phyloP scores from a whole-genome alignment of 2,888 invertebrate species.

The Abrostola tripartita region DNA sequence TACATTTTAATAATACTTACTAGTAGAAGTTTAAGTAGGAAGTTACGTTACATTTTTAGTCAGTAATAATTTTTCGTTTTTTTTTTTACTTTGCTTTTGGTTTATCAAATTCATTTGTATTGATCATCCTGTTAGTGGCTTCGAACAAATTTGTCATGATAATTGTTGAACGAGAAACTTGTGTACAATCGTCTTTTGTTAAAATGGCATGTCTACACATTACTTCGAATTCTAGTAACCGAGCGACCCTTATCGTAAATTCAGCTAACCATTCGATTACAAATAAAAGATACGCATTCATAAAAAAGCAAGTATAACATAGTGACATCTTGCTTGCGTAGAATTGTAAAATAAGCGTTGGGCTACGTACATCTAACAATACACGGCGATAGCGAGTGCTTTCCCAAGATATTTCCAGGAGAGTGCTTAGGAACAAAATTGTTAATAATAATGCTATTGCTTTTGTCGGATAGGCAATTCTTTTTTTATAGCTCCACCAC shows the following conservation, averaged over 20 bases:
- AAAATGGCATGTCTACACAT: slow-evolving; percentile 78
- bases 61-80: not conserved
- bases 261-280: slow-evolving; percentile 69
- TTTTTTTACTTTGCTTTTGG: not conserved
- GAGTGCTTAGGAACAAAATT: slow-evolving; percentile 59
- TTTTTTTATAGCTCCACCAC: slow-evolving; percentile 64
- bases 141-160: slow-evolving; percentile 1
- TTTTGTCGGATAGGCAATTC: slow-evolving; percentile 50
- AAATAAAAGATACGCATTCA: slow-evolving; percentile 65
- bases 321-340: slow-evolving; percentile 64
- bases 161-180: slow-evolving; percentile 43
- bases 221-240: slow-evolving; percentile 75
- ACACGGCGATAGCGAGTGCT: slow-evolving; percentile 53
- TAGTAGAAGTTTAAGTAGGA: too few relatives aligned
- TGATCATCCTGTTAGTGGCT: not conserved
- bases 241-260: slow-evolving; percentile 65
- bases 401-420: slow-evolving; percentile 68
- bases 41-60: too few relatives aligned
- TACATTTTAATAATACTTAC: too few relatives aligned
- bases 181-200: slow-evolving; percentile 55
- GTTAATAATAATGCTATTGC: slow-evolving; percentile 49
- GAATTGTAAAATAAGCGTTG: slow-evolving; percentile 62
- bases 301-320: slow-evolving; percentile 63
- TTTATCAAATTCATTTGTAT: not conserved
- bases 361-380: slow-evolving; percentile 57